phyloP scores from a whole-genome alignment of 2,113 vertebrate species.

The Pseudorectes ferrugineus region DNA sequence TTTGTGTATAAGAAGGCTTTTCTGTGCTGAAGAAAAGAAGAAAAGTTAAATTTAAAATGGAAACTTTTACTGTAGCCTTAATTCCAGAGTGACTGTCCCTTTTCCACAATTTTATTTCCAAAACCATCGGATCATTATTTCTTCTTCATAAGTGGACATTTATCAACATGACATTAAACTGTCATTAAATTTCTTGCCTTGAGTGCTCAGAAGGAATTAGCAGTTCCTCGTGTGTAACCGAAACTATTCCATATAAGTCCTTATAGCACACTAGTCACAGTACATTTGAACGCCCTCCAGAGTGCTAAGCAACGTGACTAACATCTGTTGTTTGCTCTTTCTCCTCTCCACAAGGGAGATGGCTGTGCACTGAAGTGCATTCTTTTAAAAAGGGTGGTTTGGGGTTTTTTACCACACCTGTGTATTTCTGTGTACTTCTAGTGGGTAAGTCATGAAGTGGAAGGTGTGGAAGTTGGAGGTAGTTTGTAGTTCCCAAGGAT shows the following conservation, averaged over 20 bases:
- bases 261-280: not conserved
- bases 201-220: not conserved
- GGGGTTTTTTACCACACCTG: not conserved
- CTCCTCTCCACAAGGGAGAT: not conserved
- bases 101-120: not conserved
- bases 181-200: conserved; percentile 4
- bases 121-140: not conserved
- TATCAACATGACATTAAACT: conserved; percentile 12
- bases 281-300: conserved; percentile 40
- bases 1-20: not conserved
- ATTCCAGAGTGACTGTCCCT: not conserved
- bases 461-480: not conserved
- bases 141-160: not conserved
- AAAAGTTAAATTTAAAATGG: not conserved
- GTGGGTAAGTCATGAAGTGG: not conserved
- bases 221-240: not conserved
- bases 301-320: conserved; percentile 20
- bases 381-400: not conserved
- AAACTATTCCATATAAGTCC: conserved; percentile 55
- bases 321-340: conserved; percentile 53
- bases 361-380: conserved; percentile 1
- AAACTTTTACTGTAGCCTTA: not conserved
- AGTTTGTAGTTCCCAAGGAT: not conserved
- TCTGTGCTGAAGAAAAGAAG: not conserved
- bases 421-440: not conserved